Base-by-base conservation (phyloP, 2,113 vertebrate species). In the Corvus moneduloides region DNA sequence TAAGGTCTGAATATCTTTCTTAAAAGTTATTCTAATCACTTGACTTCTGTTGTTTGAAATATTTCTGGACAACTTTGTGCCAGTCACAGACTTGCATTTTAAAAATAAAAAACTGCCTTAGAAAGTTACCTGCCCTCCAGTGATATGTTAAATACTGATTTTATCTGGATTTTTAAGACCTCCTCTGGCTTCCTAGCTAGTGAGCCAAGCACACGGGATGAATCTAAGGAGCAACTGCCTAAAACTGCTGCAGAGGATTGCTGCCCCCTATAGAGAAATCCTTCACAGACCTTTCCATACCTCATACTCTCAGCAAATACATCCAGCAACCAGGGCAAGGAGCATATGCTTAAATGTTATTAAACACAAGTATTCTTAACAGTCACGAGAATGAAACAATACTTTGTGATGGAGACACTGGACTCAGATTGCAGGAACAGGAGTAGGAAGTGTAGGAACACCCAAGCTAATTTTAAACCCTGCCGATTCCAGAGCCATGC, bases 181-280 rank as follows among this genome's bases (percentile, higher is more conserved):
- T 81, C 24, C 41, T 64, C 66, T 66, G 46, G 63, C 43, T 69
- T 87, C 46, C 67, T 51, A 76, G 30, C 13, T 56, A 16, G 16
- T 71, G 23, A 77, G 75, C 30, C 48, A 67, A 86, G 52, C 39
- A 84, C 22, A 80, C 10, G 33, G 46, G 23, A 72, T 32, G 5
- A 66, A 24, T 27, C 44, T 23, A n/a, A 76, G 17, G 33, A 96
- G 33, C 37, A 48, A 76, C 41, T 15, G 55, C 8, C 58, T 37
- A 23, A 35, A 48, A 82, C 23, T 67, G 67, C 44, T 26, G 55
- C 93, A 91, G 93, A 74, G 37, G 48, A 81, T 68, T 95, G 93
- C 95, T 96, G 96, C 94, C 94, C 95, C 91, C 96, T 94, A 89
- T 35, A 66, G 95, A 95, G 71, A 94, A 89, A 71, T 2, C 24